Percentiles rank a stretch among this genome's conserved stretches.
Conservation (phyloP, 2,797 vertebrate genomes). For the Smutsia gigantea region DNA sequence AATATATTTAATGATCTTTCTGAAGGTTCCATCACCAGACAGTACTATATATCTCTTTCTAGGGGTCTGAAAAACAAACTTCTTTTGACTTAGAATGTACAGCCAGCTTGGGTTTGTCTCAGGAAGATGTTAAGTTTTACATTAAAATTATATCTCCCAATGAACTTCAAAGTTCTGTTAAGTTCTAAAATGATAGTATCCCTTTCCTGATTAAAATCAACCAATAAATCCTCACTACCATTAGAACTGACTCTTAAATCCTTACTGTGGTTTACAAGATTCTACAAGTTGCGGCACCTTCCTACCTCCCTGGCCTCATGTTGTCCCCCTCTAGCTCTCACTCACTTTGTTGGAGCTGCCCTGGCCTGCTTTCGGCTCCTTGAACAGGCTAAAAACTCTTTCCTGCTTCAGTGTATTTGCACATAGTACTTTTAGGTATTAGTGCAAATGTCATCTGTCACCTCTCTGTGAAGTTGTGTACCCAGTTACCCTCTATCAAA, state of each 20-base stretch:
- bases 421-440: background rate
- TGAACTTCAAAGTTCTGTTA: background rate
- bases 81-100: background rate
- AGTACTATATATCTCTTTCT: background rate
- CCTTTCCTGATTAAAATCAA: background rate
- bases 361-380: background rate
- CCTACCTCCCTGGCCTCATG: background rate
- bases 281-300: background rate
- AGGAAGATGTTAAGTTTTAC: background rate
- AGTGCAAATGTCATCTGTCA: background rate
- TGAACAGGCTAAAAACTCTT: background rate
- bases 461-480: background rate
- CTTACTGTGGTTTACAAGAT: background rate
- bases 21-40: background rate
- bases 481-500: background rate
- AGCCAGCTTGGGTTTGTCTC: background rate
- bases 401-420: background rate
- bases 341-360: background rate
- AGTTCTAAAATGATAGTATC: background rate
- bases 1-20: conserved; percentile 63
- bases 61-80: background rate
- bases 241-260: conserved; percentile 37
- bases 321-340: background rate
- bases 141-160: background rate
- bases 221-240: background rate